These are phyloP conservation scores for Palythoa grandis DNA, from an alignment of 92 coral and sea anemone genomes.

Conservation along the genomic window DNA sequence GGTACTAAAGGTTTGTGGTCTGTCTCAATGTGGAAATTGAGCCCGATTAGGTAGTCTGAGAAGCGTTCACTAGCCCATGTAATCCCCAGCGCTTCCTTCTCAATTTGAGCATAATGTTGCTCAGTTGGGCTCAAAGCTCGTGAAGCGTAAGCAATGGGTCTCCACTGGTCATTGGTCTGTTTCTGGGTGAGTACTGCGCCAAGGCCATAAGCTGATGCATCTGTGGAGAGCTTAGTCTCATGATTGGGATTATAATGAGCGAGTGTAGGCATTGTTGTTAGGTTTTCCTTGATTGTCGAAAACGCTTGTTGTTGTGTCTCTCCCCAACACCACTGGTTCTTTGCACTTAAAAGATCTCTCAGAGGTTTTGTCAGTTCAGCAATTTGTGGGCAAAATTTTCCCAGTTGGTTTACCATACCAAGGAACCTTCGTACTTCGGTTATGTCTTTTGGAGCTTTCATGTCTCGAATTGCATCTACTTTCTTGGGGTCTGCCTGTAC, in stretches of 20 bases:
- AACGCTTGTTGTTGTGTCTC: slow-evolving; percentile 2
- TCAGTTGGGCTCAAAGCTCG: slow-evolving; percentile 43
- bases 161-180: slow-evolving; percentile 50
- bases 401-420: neutral
- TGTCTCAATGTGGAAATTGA: too few relatives aligned
- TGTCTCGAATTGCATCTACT: slow-evolving; percentile 2
- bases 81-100: slow-evolving; percentile 56
- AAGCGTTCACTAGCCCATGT: slow-evolving; percentile 69
- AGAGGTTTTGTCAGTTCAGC: slow-evolving; percentile 22
- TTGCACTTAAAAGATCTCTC: slow-evolving; percentile 8
- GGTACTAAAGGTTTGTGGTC: too few relatives aligned
- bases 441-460: slow-evolving; percentile 1
- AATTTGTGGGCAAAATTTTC: slow-evolving; percentile 21
- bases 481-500: slow-evolving; percentile 19
- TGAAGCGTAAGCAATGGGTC: slow-evolving; percentile 55
- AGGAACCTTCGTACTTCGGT: slow-evolving; percentile 18
- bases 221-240: slow-evolving; percentile 5
- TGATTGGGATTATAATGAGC: neutral
- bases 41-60: slow-evolving; percentile 52
- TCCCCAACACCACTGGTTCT: slow-evolving; percentile 14
- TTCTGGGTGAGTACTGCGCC: slow-evolving; percentile 55
- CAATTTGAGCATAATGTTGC: slow-evolving; percentile 52
- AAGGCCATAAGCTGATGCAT: slow-evolving; percentile 59
- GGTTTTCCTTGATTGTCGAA: neutral
- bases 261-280: slow-evolving; percentile 39